Conservation (phyloP, 2,797 vertebrate species). For the Melanogrammus aeglefinus region DNA sequence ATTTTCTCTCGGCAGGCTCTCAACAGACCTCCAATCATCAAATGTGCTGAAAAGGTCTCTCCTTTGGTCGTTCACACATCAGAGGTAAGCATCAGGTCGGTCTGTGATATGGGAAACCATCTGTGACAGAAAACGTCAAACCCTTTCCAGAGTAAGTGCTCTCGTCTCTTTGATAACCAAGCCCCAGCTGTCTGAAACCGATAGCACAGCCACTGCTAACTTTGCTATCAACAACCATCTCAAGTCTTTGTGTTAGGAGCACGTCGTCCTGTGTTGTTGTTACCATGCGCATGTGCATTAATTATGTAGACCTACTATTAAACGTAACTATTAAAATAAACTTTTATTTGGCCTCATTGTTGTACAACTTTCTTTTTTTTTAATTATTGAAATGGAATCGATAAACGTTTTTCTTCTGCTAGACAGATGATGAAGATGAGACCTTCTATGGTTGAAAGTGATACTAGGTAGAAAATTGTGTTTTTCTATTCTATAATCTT, state of each 20-base stretch:
- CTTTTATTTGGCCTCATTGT: background rate
- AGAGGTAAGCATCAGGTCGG: conserved; percentile 42
- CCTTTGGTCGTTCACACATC: conserved; percentile 58
- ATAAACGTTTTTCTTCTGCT: background rate
- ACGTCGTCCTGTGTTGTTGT: background rate
- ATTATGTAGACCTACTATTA: background rate
- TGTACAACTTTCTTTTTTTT: background rate
- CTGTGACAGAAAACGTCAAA: conserved; percentile 59
- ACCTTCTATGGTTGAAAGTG: background rate
- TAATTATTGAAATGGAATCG: background rate
- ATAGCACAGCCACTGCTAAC: background rate
- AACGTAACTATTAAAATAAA: no score
- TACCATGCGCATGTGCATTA: background rate
- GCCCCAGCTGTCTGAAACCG: conserved; percentile 8
- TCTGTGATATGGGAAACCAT: conserved; percentile 52
- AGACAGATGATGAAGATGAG: background rate
- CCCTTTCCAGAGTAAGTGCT: conserved; percentile 29
- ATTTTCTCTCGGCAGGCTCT: conserved; percentile 26
- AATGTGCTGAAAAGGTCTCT: conserved; percentile 34
- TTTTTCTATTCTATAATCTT: background rate
- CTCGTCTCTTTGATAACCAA: conserved; percentile 22
- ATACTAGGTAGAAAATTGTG: background rate
- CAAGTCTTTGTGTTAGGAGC: background rate
- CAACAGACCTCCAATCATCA: conserved; percentile 44
- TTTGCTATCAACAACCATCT: no score